Conservation (phyloP, 2,888 invertebrate species). For the Limnephilus marmoratus region DNA sequence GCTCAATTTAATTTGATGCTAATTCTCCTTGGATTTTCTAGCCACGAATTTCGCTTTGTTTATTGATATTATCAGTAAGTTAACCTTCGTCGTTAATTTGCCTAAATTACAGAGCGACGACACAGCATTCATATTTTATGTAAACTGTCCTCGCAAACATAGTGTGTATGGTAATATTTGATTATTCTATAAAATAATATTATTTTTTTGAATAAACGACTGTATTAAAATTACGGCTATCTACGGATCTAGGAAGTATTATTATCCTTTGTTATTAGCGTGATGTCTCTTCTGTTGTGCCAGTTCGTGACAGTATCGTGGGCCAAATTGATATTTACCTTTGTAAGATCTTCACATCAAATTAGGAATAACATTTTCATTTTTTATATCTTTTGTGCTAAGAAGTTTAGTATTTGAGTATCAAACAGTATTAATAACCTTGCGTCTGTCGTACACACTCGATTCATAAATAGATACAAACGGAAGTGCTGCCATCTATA, state of each 20-base stretch:
- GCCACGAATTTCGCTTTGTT: not conserved
- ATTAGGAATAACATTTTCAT: not conserved
- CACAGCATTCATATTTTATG: not conserved
- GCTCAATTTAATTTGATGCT: not conserved
- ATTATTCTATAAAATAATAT: not conserved
- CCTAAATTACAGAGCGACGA: not conserved
- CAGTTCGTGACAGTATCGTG: slow-evolving; percentile 33
- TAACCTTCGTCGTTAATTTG: not conserved
- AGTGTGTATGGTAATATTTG: not conserved
- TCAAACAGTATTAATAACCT: no score
- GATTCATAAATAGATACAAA: no score
- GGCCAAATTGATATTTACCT: not conserved
- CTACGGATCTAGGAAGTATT: not conserved
- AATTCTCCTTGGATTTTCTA: not conserved
- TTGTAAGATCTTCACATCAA: no score
- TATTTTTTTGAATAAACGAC: not conserved
- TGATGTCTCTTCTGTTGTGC: slow-evolving; percentile 17
- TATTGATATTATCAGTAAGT: not conserved
- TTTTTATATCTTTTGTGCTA: not conserved
- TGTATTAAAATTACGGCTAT: not conserved
- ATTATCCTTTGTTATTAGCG: not conserved
- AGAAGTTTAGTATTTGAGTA: not conserved
- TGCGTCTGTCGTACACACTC: no score
- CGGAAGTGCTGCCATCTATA: no score
- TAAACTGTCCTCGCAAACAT: not conserved